Conservation (phyloP, 2,113 vertebrate species). For the Lipophrys pholis region DNA sequence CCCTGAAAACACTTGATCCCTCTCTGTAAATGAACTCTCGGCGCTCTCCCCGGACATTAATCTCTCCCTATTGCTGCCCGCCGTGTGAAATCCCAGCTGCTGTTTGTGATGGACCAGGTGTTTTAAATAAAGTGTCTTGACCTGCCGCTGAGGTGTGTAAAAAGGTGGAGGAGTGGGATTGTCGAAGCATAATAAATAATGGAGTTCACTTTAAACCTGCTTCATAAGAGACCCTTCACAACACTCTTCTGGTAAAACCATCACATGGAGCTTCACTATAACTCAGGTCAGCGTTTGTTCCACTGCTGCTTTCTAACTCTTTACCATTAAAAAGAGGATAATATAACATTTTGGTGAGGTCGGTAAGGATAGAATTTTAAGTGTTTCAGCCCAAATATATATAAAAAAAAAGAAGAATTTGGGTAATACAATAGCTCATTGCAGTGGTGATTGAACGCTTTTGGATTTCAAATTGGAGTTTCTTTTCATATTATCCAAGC, state of each 20-base stretch:
- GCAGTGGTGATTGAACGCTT: no score
- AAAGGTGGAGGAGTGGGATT: slow-evolving; percentile 11
- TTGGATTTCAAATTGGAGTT: no score
- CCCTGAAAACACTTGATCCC: neutral
- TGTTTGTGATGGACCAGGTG: slow-evolving; percentile 30
- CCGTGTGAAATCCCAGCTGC: slow-evolving; percentile 16
- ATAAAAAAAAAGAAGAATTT: no score
- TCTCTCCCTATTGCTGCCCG: slow-evolving; percentile 1
- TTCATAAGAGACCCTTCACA: slow-evolving; percentile 49
- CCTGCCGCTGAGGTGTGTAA: slow-evolving; percentile 7
- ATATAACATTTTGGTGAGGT: no score
- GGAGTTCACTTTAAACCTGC: slow-evolving; percentile 45
- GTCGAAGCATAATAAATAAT: slow-evolving; percentile 63
- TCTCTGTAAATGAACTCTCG: slow-evolving; percentile 18
- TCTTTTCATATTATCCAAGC: no score
- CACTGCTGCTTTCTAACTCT: neutral
- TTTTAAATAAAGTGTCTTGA: slow-evolving; percentile 35
- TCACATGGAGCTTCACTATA: slow-evolving; percentile 33
- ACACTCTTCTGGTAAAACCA: slow-evolving; percentile 27
- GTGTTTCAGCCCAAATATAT: no score
- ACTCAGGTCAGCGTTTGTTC: slow-evolving; percentile 18
- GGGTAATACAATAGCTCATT: no score
- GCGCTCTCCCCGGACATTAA: slow-evolving; percentile 3
- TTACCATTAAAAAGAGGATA: neutral
- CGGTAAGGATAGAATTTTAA: no score